phyloP scores from a whole-genome alignment of 2,888 invertebrate genomes.

The Rhingia rostrata region DNA sequence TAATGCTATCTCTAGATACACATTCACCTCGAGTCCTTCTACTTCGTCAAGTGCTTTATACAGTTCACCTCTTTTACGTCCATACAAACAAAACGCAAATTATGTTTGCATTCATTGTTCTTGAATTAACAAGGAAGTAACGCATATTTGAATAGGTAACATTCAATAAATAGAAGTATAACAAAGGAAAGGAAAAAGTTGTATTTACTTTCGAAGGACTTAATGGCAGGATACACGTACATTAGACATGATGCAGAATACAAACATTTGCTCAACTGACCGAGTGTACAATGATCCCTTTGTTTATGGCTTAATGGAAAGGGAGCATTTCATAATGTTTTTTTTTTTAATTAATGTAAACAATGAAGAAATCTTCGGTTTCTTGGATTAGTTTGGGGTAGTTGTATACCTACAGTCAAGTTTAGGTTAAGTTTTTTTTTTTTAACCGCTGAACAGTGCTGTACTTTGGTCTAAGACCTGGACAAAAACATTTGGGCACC shows the following conservation, averaged over 20 bases:
- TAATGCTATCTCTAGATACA: too few relatives aligned
- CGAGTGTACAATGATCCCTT: not conserved
- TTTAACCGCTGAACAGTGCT: too few relatives aligned
- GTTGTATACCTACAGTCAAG: too few relatives aligned
- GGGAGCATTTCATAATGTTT: too few relatives aligned
- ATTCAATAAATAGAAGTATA: slow-evolving; percentile 2
- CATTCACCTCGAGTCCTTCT: not conserved
- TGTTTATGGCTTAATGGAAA: not conserved
- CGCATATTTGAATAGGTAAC: slow-evolving; percentile 32
- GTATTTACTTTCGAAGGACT: slow-evolving; percentile 4
- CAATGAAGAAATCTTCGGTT: too few relatives aligned
- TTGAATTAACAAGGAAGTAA: slow-evolving; percentile 32
- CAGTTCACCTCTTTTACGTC: slow-evolving; percentile 1
- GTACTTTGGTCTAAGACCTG: too few relatives aligned
- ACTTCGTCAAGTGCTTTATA: not conserved
- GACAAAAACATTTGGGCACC: too few relatives aligned
- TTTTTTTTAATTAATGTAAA: too few relatives aligned
- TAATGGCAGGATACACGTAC: not conserved
- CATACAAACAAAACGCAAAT: slow-evolving; percentile 21
- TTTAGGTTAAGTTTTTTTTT: too few relatives aligned
- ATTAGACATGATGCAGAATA: slow-evolving; percentile 15
- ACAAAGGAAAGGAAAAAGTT: slow-evolving; percentile 16
- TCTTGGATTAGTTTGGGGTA: too few relatives aligned
- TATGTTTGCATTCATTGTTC: slow-evolving; percentile 40
- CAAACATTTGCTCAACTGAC: slow-evolving; percentile 34